Conservation (phyloP, 2,888 invertebrate species). For the Andrena hattorfiana region DNA sequence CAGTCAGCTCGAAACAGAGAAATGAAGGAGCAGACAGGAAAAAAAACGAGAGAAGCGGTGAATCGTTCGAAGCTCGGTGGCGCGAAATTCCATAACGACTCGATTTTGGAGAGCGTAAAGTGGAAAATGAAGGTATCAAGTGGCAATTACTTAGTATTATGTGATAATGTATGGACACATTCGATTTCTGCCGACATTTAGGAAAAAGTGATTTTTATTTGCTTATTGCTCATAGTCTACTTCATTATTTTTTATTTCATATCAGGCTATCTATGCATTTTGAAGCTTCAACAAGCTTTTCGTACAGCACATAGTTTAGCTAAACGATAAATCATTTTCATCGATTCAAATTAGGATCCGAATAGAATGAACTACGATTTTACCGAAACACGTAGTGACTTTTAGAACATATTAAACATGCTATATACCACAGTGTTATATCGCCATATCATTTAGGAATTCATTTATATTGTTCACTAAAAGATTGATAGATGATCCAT, state of each 20-base stretch:
- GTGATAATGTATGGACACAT: background rate
- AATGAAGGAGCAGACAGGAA: slow-evolving; percentile 13
- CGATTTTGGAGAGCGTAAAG: slow-evolving; percentile 27
- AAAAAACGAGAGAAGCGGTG: slow-evolving; percentile 19
- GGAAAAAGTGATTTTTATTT: background rate
- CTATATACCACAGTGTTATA: too few relatives aligned
- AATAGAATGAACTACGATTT: too few relatives aligned
- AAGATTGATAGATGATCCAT: too few relatives aligned
- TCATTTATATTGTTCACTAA: too few relatives aligned
- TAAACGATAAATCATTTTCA: too few relatives aligned
- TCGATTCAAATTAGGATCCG: too few relatives aligned
- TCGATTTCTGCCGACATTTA: background rate
- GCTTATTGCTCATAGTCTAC: background rate
- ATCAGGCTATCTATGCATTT: background rate
- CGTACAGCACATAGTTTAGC: background rate
- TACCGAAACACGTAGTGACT: too few relatives aligned
- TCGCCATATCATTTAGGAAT: too few relatives aligned
- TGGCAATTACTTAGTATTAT: background rate
- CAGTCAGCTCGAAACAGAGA: slow-evolving; percentile 43
- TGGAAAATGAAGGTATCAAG: slow-evolving; percentile 19
- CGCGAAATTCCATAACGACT: slow-evolving; percentile 75
- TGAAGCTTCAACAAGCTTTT: background rate
- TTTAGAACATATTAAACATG: too few relatives aligned
- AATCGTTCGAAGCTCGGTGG: slow-evolving; percentile 64
- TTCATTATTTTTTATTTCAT: background rate